phyloP scores from a whole-genome alignment of 2,797 vertebrate species.

The Labroides dimidiatus region DNA sequence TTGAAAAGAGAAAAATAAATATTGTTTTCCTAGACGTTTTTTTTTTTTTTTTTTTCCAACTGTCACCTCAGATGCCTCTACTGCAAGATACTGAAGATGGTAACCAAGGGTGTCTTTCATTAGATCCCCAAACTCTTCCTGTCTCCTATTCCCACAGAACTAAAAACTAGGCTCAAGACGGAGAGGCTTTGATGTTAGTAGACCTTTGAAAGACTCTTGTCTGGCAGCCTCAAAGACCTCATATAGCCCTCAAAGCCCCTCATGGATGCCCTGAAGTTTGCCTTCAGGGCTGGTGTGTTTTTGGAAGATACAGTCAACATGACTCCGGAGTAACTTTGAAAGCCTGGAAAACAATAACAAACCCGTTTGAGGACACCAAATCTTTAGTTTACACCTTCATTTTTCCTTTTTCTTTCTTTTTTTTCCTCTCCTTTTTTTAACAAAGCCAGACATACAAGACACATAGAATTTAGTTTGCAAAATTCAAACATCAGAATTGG shows the following conservation, averaged over 20 bases:
- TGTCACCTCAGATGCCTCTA: slow-evolving; percentile 28
- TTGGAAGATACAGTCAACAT: neutral
- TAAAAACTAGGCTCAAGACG: slow-evolving; percentile 26
- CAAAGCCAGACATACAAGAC: neutral
- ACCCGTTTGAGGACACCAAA: neutral
- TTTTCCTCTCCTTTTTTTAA: neutral
- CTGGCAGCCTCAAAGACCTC: slow-evolving; percentile 13
- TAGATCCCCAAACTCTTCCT: slow-evolving; percentile 16
- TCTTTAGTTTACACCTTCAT: neutral
- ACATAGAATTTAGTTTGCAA: neutral
- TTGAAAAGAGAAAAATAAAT: neutral
- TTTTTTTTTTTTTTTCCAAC: slow-evolving; percentile 1
- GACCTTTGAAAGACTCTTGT: slow-evolving; percentile 6
- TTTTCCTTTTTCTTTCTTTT: no score
- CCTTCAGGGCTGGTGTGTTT: slow-evolving; percentile 12
- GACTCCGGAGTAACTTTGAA: neutral
- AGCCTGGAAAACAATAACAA: neutral
- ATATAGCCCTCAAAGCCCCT: neutral
- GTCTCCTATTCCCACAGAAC: slow-evolving; percentile 1
- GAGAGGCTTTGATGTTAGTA: slow-evolving; percentile 40
- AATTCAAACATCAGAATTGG: no score
- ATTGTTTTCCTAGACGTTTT: slow-evolving; percentile 30
- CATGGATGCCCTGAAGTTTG: slow-evolving; percentile 21
- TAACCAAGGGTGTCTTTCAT: slow-evolving; percentile 16
- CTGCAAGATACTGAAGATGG: slow-evolving; percentile 21